phyloP scores from a whole-genome alignment of 92 coral and sea anemone genomes.

The Meandrina meandrites region DNA sequence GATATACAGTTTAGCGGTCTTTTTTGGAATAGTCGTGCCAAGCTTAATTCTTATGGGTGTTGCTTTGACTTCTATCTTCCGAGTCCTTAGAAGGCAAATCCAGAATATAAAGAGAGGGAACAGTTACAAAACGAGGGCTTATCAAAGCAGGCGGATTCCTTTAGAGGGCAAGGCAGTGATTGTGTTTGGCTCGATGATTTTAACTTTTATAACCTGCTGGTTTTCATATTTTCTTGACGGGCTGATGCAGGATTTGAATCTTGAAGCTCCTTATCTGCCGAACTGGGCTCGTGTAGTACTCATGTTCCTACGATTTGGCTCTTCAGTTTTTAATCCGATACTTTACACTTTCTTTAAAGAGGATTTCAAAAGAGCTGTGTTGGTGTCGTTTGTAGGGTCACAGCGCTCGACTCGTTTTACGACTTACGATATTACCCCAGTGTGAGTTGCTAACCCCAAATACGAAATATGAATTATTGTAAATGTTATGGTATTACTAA shows the following conservation, averaged over 20 bases:
- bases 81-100: constrained; percentile 38
- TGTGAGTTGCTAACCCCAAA: not conserved
- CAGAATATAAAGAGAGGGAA: constrained; percentile 26
- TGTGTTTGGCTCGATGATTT: constrained; percentile 72
- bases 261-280: constrained; percentile 42
- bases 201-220: constrained; percentile 74
- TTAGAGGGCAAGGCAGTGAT: constrained; percentile 70
- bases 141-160: constrained; percentile 3
- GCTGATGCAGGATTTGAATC: constrained; percentile 44
- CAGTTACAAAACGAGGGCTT: constrained; percentile 33
- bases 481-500: too few relatives aligned
- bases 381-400: constrained; percentile 32
- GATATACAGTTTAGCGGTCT: constrained; percentile 29
- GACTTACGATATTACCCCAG: constrained; percentile 5
- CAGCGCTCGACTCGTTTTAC: not conserved
- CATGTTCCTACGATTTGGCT: constrained; percentile 64
- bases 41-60: constrained; percentile 19
- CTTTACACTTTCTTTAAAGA: constrained; percentile 76
- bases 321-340: constrained; percentile 69
- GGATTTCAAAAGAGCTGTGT: constrained; percentile 73
- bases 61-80: constrained; percentile 27
- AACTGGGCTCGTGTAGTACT: constrained; percentile 39
- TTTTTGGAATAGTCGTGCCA: constrained; percentile 40
- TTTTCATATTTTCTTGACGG: constrained; percentile 74
- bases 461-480: too few relatives aligned